Evolutionary conservation across 2,888 invertebrate genomes (phyloP).

Genomic region (Julus scandinavius): DNA sequence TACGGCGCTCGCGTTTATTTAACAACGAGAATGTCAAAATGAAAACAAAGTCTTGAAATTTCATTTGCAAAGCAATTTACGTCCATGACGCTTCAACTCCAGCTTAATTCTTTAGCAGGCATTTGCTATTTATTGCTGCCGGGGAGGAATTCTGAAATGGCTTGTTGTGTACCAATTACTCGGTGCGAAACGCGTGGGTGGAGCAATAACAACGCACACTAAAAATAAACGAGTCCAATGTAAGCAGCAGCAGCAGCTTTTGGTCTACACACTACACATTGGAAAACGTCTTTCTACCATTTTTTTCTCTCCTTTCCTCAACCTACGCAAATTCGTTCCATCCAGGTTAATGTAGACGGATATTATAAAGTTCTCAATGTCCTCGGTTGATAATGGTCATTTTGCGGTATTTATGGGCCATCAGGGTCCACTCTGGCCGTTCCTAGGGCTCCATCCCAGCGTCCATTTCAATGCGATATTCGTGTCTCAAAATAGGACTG

Average conservation of each 20-base stretch:
- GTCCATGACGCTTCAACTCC: neutral
- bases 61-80: neutral
- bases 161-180: slow-evolving; percentile 25
- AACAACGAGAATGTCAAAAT: neutral
- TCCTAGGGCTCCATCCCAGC: neutral
- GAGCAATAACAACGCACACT: neutral
- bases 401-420: slow-evolving; percentile 46
- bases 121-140: neutral
- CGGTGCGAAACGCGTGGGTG: neutral
- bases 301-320: neutral
- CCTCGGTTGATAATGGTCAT: slow-evolving; percentile 29
- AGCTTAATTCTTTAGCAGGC: neutral
- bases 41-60: neutral
- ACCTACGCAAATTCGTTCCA: neutral
- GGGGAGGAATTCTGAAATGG: neutral
- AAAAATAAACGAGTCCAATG: neutral
- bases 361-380: slow-evolving; percentile 31
- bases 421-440: slow-evolving; percentile 3
- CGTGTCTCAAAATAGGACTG: neutral
- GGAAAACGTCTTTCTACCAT: neutral
- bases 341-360: slow-evolving; percentile 29
- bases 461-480: neutral
- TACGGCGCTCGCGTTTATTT: neutral
- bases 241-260: neutral
- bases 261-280: neutral